These are phyloP conservation scores for Ceratothoa steindachneri DNA, from an alignment of 2,888 invertebrate species.

Conservation along the genomic window DNA sequence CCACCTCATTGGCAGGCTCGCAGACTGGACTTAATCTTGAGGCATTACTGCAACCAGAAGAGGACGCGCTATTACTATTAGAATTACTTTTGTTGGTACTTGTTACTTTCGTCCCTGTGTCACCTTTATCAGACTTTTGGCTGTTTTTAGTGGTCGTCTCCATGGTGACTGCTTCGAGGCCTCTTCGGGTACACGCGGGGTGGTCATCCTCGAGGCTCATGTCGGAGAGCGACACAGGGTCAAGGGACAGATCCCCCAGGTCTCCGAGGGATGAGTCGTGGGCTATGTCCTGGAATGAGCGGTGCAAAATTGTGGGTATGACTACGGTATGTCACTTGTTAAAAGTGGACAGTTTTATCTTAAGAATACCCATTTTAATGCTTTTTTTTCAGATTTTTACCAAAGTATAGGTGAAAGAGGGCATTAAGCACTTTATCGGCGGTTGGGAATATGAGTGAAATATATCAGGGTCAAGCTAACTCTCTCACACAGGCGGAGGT, in stretches of 20 bases:
- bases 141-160: neutral
- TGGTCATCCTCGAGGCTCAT: constrained; percentile 32
- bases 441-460: no score
- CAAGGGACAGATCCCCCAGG: constrained; percentile 26
- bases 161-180: neutral
- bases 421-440: no score
- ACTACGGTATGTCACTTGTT: no score
- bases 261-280: constrained; percentile 28
- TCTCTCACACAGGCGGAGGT: no score
- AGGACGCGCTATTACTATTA: neutral
- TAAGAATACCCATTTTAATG: no score
- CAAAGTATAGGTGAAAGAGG: no score
- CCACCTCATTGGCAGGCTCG: neutral
- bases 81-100: neutral
- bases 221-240: constrained; percentile 39
- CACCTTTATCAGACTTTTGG: neutral
- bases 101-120: neutral
- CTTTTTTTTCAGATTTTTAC: no score
- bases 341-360: no score
- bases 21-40: neutral
- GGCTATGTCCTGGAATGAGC: no score
- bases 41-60: neutral
- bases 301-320: no score
- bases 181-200: neutral
- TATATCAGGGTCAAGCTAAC: no score